Evolutionary conservation across 2,797 vertebrate species (phyloP).

Genomic region (Neosalanx taihuensis): DNA sequence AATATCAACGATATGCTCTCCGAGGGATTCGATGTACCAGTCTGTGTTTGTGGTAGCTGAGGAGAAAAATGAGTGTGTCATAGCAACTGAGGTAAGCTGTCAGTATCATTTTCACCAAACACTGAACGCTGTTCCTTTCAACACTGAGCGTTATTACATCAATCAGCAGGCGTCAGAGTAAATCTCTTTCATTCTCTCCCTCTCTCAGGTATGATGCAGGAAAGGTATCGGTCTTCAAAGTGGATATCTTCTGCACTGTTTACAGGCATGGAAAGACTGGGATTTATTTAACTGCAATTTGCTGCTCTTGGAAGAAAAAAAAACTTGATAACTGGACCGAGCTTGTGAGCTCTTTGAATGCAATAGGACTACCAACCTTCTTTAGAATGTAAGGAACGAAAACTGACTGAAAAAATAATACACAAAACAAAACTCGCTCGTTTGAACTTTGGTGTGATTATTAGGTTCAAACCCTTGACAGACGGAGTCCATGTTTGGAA

Average conservation of each 20-base stretch:
- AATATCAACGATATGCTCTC: conserved; percentile 96
- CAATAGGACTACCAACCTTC: conserved; percentile 72
- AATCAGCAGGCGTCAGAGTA: neutral
- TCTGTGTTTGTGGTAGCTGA: conserved; percentile 95
- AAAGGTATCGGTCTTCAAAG: conserved; percentile 45
- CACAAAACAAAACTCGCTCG: conserved; percentile 41
- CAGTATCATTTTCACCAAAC: neutral
- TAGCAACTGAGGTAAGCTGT: conserved; percentile 93
- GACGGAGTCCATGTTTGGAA: conserved; percentile 38
- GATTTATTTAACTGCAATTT: conserved; percentile 87
- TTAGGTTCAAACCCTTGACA: conserved; percentile 29
- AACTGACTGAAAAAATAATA: conserved; percentile 41
- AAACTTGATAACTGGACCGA: conserved; percentile 89
- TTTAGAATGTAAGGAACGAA: conserved; percentile 69
- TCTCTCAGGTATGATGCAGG: conserved; percentile 67
- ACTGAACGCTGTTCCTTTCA: neutral
- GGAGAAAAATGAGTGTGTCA: conserved; percentile 96
- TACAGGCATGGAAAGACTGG: conserved; percentile 87
- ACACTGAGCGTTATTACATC: neutral
- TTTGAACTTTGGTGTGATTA: conserved; percentile 19
- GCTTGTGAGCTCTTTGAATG: conserved; percentile 77
- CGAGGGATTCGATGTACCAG: conserved; percentile 94
- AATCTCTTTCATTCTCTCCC: conserved; percentile 21
- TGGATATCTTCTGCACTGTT: conserved; percentile 87
- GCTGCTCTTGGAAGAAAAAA: conserved; percentile 83